A percentile compares a stretch with the other conserved stretches of the same genome.
Conservation (phyloP, 2,888 invertebrate species). For the Seira ritae region DNA sequence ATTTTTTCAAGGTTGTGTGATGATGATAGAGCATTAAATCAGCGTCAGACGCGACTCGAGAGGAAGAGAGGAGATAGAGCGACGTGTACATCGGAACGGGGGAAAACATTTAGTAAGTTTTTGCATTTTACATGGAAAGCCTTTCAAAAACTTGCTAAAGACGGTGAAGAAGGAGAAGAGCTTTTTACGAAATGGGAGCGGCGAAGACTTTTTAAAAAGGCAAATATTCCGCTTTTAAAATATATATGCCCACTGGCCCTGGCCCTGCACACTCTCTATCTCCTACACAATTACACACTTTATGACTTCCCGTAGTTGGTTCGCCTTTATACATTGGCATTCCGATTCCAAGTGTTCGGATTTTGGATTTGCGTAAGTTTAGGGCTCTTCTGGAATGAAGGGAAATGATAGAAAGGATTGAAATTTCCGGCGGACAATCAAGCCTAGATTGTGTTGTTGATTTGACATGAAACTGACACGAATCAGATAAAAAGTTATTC, state of each 20-base stretch:
- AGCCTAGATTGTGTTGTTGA: slow-evolving; percentile 39
- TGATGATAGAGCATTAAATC: neutral
- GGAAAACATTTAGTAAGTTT: slow-evolving; percentile 2
- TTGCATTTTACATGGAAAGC: slow-evolving; percentile 4
- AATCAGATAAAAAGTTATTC: slow-evolving; percentile 14
- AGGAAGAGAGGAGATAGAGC: neutral
- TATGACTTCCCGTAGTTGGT: neutral
- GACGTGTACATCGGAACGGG: neutral
- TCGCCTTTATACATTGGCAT: neutral
- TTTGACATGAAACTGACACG: slow-evolving; percentile 48
- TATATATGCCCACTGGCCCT: too few relatives aligned
- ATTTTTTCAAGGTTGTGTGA: too few relatives aligned
- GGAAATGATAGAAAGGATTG: slow-evolving; percentile 13
- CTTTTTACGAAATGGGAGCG: neutral
- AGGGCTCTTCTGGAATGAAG: too few relatives aligned
- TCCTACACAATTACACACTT: neutral
- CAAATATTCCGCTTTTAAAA: too few relatives aligned
- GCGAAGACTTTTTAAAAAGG: neutral
- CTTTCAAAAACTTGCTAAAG: neutral
- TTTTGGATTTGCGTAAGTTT: neutral
- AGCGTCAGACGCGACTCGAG: neutral
- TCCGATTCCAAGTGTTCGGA: too few relatives aligned
- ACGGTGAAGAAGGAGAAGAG: neutral
- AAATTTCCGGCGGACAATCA: slow-evolving; percentile 24
- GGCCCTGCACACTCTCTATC: too few relatives aligned